Conservation (phyloP, 2,113 vertebrate species). For the Apistogramma diplotaenia region DNA sequence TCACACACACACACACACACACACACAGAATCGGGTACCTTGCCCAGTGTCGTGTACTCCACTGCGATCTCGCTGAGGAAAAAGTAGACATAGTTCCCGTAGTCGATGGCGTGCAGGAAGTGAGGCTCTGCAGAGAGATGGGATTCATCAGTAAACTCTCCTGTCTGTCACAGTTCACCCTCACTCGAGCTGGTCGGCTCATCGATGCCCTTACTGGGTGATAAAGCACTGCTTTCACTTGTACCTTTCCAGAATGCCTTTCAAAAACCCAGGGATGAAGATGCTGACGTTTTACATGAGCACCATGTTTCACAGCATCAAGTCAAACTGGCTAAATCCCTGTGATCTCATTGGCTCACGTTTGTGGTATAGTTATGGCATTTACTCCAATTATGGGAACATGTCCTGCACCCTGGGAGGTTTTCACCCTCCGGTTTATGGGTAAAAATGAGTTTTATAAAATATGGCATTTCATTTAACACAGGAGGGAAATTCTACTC, state of each 20-base stretch:
- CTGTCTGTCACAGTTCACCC: too few species aligned
- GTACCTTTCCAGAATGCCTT: neutral
- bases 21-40: conserved; percentile 70
- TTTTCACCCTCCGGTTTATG: neutral
- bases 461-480: neutral
- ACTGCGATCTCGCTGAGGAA: conserved; percentile 91
- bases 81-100: conserved; percentile 87
- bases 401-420: neutral
- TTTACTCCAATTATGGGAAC: neutral
- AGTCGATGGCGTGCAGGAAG: conserved; percentile 87
- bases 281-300: too few species aligned
- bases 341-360: neutral
- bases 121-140: conserved; percentile 81
- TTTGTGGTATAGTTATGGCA: neutral
- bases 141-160: neutral
- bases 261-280: neutral
- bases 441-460: neutral
- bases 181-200: neutral
- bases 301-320: neutral
- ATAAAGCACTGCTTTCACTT: neutral
- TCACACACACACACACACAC: neutral
- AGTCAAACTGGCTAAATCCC: too few species aligned
- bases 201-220: neutral
- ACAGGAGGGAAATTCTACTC: too few species aligned
- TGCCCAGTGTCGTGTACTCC: conserved; percentile 85